phyloP scores from a whole-genome alignment of 2,113 vertebrate species.

The Sciurus niger region DNA sequence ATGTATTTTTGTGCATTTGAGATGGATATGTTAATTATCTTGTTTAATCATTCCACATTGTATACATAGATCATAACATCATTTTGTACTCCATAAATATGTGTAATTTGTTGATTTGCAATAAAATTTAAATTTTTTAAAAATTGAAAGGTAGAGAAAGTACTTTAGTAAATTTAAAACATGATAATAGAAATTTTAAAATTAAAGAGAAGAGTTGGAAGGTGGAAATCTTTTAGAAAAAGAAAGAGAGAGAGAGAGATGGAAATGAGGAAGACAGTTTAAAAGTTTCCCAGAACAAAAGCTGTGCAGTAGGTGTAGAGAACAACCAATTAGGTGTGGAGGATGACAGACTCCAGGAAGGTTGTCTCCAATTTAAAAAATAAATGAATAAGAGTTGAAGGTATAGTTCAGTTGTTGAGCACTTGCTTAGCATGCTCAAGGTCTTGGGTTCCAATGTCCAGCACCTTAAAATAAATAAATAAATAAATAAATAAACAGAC shows the following conservation, averaged over 20 bases:
- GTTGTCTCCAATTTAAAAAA: conserved; percentile 13
- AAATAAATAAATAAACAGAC: not conserved
- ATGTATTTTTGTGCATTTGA: not conserved
- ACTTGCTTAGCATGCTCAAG: not conserved
- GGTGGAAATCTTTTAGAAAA: conserved; percentile 35
- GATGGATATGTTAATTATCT: not conserved
- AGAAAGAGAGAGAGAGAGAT: not conserved
- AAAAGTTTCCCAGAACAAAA: conserved; percentile 46
- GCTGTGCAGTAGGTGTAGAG: not conserved
- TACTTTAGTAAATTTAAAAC: conserved; percentile 38
- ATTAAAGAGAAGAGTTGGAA: conserved; percentile 18
- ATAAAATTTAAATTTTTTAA: not conserved
- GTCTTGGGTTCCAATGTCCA: not conserved
- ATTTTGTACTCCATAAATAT: not conserved
- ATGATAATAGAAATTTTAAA: conserved; percentile 26
- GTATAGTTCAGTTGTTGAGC: not conserved
- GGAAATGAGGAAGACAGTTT: conserved; percentile 33
- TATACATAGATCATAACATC: not conserved
- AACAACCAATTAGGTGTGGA: not conserved
- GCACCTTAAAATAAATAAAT: not conserved
- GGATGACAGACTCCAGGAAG: not conserved
- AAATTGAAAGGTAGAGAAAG: not conserved
- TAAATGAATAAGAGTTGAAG: not conserved
- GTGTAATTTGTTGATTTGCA: not conserved
- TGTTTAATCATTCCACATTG: not conserved